A percentile compares a stretch with the other conserved stretches of the same genome.
These are phyloP conservation scores for Stenichneumon culpator DNA, from an alignment of 2,888 invertebrate species.

Conservation along the genomic window DNA sequence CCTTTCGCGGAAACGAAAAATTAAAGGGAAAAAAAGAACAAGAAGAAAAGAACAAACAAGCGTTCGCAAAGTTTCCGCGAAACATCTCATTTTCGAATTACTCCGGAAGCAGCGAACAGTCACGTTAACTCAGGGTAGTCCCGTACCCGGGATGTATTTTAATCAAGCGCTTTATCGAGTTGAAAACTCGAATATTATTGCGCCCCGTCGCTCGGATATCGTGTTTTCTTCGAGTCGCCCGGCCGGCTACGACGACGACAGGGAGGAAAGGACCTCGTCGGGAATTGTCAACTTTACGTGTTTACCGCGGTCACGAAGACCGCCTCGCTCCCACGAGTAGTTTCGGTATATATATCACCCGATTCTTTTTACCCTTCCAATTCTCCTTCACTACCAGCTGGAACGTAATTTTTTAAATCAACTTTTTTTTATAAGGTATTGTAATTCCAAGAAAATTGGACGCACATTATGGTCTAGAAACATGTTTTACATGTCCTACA, in stretches of 20 bases:
- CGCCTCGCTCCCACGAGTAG: neutral
- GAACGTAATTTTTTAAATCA: neutral
- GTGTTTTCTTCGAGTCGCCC: constrained; percentile 52
- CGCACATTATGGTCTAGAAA: too few species aligned
- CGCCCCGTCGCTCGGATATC: constrained; percentile 33
- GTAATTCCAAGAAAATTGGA: too few species aligned
- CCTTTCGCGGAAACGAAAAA: constrained; percentile 21
- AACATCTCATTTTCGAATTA: constrained; percentile 79
- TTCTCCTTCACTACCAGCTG: neutral
- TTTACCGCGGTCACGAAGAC: constrained; percentile 18
- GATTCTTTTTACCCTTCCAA: constrained; percentile 2
- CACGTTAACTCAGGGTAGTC: neutral
- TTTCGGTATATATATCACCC: constrained; percentile 28
- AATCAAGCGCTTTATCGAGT: constrained; percentile 80
- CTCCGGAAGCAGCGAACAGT: constrained; percentile 53
- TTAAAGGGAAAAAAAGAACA: constrained; percentile 20
- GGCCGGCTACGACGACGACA: constrained; percentile 24
- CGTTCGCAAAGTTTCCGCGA: constrained; percentile 76
- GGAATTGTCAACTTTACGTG: constrained; percentile 54
- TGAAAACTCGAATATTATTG: constrained; percentile 80
- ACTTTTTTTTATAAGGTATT: neutral
- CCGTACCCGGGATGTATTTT: constrained; percentile 73
- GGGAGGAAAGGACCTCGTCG: constrained; percentile 33
- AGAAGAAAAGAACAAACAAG: constrained; percentile 28
- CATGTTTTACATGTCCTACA: too few species aligned